phyloP scores from a whole-genome alignment of 2,888 invertebrate genomes.

The Tethea ocularis region DNA sequence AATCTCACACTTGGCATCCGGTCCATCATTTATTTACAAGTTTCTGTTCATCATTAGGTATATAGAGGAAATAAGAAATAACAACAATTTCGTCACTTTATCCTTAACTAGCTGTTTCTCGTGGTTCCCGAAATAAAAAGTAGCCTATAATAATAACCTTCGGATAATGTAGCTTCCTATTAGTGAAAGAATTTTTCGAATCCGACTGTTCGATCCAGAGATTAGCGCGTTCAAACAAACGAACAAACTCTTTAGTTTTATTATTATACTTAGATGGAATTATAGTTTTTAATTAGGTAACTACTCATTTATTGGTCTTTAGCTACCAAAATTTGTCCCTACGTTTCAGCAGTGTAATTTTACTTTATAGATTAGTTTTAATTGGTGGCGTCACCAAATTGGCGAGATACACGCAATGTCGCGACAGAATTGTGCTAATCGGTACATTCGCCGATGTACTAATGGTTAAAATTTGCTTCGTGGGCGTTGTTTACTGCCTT shows the following conservation, averaged over 20 bases:
- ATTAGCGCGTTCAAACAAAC: too few relatives aligned
- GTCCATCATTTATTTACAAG: conserved; percentile 33
- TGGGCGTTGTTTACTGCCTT: conserved; percentile 67
- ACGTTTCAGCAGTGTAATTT: conserved; percentile 39
- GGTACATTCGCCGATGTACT: conserved; percentile 46
- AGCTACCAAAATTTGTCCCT: conserved; percentile 21
- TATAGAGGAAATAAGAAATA: neutral
- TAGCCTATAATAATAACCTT: too few relatives aligned
- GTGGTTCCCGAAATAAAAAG: too few relatives aligned
- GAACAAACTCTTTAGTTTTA: too few relatives aligned
- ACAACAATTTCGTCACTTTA: too few relatives aligned
- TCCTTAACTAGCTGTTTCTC: too few relatives aligned
- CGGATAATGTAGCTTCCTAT: too few relatives aligned
- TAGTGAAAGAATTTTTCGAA: too few relatives aligned
- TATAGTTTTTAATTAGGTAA: too few relatives aligned
- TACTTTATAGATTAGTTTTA: conserved; percentile 56
- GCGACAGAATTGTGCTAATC: conserved; percentile 69
- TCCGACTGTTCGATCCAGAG: too few relatives aligned
- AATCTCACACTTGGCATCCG: conserved; percentile 32
- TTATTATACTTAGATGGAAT: too few relatives aligned
- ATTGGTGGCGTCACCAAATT: conserved; percentile 59
- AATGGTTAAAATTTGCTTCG: conserved; percentile 60
- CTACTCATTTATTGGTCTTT: conserved; percentile 22
- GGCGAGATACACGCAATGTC: conserved; percentile 64
- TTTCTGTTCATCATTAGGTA: conserved; percentile 6